phyloP scores from a whole-genome alignment of 2,113 vertebrate species.

The Pterocles burchelli region DNA sequence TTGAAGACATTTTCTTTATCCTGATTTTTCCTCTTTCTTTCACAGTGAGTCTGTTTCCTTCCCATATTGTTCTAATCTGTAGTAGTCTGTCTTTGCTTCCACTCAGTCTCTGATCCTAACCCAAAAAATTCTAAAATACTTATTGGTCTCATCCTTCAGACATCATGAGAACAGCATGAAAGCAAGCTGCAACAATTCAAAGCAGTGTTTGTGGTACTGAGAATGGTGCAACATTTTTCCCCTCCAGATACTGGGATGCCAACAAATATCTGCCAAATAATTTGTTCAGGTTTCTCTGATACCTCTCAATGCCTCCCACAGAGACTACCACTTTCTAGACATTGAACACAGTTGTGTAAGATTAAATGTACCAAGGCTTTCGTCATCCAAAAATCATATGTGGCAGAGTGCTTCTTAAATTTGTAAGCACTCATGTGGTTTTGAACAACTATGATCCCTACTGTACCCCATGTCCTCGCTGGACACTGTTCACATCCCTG shows the following conservation, averaged over 20 bases:
- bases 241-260: not conserved
- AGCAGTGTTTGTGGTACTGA: not conserved
- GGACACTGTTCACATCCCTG: not conserved
- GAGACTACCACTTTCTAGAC: not conserved
- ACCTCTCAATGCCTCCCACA: not conserved
- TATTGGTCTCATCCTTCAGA: not conserved
- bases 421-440: not conserved
- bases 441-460: not conserved
- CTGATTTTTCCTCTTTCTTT: not conserved
- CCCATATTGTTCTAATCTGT: constrained; percentile 9
- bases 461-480: not conserved
- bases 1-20: not conserved
- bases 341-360: not conserved
- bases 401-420: not conserved
- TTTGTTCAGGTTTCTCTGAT: not conserved
- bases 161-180: constrained; percentile 3
- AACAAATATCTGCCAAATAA: not conserved
- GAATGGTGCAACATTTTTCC: not conserved
- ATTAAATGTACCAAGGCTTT: not conserved
- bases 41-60: not conserved
- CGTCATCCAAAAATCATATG: not conserved
- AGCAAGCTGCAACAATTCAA: not conserved
- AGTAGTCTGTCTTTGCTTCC: not conserved
- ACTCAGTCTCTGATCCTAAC: not conserved
- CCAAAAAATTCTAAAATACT: not conserved